phyloP scores from a whole-genome alignment of 2,797 vertebrate species.

The Pangasius djambal region DNA sequence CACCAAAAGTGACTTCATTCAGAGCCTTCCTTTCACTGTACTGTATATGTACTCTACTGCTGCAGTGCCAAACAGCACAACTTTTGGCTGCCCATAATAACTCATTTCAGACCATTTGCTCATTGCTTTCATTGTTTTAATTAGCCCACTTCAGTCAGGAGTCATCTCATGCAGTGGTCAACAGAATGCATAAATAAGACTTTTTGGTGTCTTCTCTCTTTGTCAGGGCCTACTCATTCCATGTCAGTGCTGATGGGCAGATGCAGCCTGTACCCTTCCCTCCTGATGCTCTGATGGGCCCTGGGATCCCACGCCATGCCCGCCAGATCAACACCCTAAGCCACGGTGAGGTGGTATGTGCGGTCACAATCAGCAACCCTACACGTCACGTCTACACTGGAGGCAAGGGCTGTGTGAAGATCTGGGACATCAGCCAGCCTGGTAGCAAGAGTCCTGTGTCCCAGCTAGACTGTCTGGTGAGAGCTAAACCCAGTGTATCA shows the following conservation, averaged over 20 bases:
- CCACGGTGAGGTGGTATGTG: slow-evolving; percentile 86
- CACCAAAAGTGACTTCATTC: slow-evolving; percentile 22
- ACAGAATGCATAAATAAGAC: slow-evolving; percentile 31
- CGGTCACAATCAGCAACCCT: slow-evolving; percentile 96
- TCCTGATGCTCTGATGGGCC: slow-evolving; percentile 82
- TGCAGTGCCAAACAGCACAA: slow-evolving; percentile 36
- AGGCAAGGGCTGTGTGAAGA: slow-evolving; percentile 96
- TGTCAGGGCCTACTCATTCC: slow-evolving; percentile 80
- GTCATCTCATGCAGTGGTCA: slow-evolving; percentile 20
- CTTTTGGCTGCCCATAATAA: slow-evolving; percentile 44
- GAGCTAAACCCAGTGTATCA: slow-evolving; percentile 49
- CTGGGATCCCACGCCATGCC: slow-evolving; percentile 82
- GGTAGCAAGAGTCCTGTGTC: slow-evolving; percentile 94
- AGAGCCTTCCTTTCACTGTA: slow-evolving; percentile 10
- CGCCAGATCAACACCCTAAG: slow-evolving; percentile 85
- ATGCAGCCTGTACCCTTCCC: slow-evolving; percentile 86
- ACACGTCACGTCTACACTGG: slow-evolving; percentile 95
- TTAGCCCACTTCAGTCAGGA: slow-evolving; percentile 48
- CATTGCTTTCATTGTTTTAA: slow-evolving; percentile 50
- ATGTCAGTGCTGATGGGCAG: slow-evolving; percentile 82
- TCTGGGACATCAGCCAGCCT: slow-evolving; percentile 96
- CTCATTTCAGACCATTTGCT: slow-evolving; percentile 45
- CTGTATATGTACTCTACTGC: slow-evolving; percentile 25
- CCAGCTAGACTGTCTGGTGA: slow-evolving; percentile 92
- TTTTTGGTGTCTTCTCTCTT: slow-evolving; percentile 13